Evolutionary conservation across 2,888 invertebrate species (phyloP).

Genomic region (Leptarthrus brevirostris): DNA sequence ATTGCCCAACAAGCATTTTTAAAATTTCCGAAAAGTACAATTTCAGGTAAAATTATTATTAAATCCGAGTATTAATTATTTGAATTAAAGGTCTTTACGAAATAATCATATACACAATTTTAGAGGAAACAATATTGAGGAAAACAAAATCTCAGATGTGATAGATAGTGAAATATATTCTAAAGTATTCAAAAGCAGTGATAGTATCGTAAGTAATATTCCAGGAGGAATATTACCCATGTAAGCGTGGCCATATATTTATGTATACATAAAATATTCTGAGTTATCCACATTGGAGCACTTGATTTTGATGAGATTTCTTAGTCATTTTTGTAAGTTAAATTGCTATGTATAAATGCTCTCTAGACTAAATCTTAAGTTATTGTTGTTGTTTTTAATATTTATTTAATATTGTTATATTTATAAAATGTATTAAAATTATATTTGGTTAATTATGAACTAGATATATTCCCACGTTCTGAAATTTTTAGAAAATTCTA

Average conservation of each 20-base stretch:
- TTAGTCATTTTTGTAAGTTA: constrained; percentile 17
- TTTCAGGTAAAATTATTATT: constrained; percentile 54
- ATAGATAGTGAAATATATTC: constrained; percentile 22
- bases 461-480: too few relatives aligned
- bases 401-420: neutral
- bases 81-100: neutral
- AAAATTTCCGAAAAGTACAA: constrained; percentile 62
- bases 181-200: constrained; percentile 7
- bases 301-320: neutral
- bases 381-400: constrained; percentile 24
- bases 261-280: neutral
- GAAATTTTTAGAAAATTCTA: too few relatives aligned
- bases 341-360: neutral
- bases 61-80: neutral
- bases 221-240: constrained; percentile 25
- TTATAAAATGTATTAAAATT: too few relatives aligned
- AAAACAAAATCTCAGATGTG: constrained; percentile 28
- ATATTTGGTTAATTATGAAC: too few relatives aligned
- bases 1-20: constrained; percentile 85
- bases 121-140: neutral
- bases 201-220: constrained; percentile 16
- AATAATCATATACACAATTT: neutral
- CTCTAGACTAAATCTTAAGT: neutral
- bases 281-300: constrained; percentile 14
- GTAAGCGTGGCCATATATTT: constrained; percentile 29